Base-by-base conservation (phyloP, 2,797 vertebrate genomes). In the Paratrypauchen microcephalus region DNA sequence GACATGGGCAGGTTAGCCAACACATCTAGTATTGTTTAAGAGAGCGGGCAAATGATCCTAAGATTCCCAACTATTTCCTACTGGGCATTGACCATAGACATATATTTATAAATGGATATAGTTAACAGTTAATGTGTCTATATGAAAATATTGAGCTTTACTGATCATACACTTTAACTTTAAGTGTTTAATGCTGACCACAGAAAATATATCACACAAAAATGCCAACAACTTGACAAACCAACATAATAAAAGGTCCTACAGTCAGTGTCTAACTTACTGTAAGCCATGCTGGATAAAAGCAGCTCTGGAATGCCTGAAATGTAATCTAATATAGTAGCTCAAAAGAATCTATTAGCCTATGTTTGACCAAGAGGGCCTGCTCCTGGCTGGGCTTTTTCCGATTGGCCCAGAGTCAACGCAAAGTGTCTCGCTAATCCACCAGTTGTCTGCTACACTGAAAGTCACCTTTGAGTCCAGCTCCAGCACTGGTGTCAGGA, bases 381-480 rank as follows among this genome's bases (percentile, higher is more conserved):
- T 15, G 61, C 73, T 71, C 21, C 71, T 75, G 68, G 79, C 78
- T 65, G 15, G 77, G 70, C 64, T 70, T 74, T 73, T 73, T 79
- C 66, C 83, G 1, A 80, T 68, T 90, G 91, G 91, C 85, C 70
- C 52, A 0, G 56, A 79, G 76, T 89, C 87, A 89, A 83, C 60
- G 47, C 61, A 83, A 84, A 84, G 82, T 80, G 86, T 86, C 77
- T 75, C 7, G 76, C 81, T 91, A 89, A 90, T 89, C 89, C 89
- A 89, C 79, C 90, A 91, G 90, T 89, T 91, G 90, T 89, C 83
- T 75, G 81, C 78, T 70, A 69, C 83, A 54, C 85, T 87, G 86
- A 90, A 88, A 89, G 91, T 91, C 89, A 91, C 88, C 89, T 87
- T 86, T 82, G 85, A 83, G 80, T 88, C 87, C 81, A 80, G 81